Evolutionary conservation across 2,797 vertebrate genomes (phyloP).

Genomic region (Monodelphis domestica): DNA sequence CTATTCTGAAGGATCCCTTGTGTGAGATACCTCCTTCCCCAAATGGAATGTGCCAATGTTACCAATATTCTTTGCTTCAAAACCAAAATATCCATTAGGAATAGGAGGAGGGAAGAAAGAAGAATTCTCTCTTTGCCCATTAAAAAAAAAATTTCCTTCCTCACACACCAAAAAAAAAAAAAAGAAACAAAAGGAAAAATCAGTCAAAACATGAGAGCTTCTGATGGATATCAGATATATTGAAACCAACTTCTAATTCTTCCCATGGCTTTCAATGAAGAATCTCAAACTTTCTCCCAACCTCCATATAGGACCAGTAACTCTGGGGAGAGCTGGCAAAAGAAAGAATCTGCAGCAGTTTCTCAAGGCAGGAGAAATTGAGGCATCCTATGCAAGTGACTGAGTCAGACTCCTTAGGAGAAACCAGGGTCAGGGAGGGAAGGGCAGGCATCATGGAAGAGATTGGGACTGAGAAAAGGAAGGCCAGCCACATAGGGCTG

Average conservation of each 20-base stretch:
- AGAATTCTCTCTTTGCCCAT: constrained; percentile 60
- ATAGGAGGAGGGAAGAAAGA: constrained; percentile 52
- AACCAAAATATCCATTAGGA: constrained; percentile 78
- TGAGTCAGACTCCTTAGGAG: constrained; percentile 65
- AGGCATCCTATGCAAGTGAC: constrained; percentile 66
- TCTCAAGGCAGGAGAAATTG: constrained; percentile 63
- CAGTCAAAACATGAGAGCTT: constrained; percentile 71
- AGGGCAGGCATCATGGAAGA: constrained; percentile 57
- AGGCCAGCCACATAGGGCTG: constrained; percentile 52
- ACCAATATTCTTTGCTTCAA: constrained; percentile 68
- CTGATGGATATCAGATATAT: constrained; percentile 69
- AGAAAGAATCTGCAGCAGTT: constrained; percentile 76
- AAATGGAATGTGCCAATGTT: constrained; percentile 74
- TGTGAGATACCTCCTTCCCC: constrained; percentile 30
- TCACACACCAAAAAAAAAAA: constrained; percentile 71
- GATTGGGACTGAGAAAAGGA: constrained; percentile 58
- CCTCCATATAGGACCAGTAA: constrained; percentile 61
- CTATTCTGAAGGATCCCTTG: constrained; percentile 8
- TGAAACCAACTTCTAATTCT: constrained; percentile 57
- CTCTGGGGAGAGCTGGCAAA: constrained; percentile 65
- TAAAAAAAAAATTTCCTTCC: constrained; percentile 70
- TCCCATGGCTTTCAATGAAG: constrained; percentile 76
- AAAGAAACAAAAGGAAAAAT: constrained; percentile 76
- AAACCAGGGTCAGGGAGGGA: constrained; percentile 10
- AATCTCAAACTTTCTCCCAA: constrained; percentile 73